Evolutionary conservation across 1,140 invertebrate genomes (phyloP), one percentile per base, ranked within the genome.

Genomic region (Eriocheir sinensis): DNA sequence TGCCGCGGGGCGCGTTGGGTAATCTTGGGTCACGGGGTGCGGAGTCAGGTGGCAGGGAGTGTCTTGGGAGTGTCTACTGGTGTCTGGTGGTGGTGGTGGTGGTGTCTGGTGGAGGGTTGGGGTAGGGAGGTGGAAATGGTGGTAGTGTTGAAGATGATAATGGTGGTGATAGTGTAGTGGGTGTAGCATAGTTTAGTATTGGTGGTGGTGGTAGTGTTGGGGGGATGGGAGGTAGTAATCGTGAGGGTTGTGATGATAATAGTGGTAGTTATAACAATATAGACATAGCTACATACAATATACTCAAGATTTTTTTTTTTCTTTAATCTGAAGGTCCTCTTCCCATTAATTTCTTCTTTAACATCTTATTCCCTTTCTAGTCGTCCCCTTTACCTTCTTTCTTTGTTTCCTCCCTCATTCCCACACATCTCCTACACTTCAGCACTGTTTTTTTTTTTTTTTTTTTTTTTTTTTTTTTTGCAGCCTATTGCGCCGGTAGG

Each of bases 1-100:
- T 93, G 91, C 48, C 41, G 38, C 41, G n/a, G n/a, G 91, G 80
- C 53, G 81, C 60, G 81, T 93, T 93, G 81, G 36, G 80, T 93
- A 85, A 93, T 44, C 60, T 60, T 93, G 30, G 38, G 81, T 93
- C 81, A 86, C 40, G 41, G 40, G 72, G 21, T 15, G 36, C n/a
- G 40, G 89, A 15, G 90, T 81, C 15, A 92, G 90, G 36, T 41
- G 90, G 38, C 38, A n/a, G 41, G 72, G 4, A 36, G 12, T 72
- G 60, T 27, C n/a, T n/a, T 72, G 60, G 12, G 27, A n/a, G 12
- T 72, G 60, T 27, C n/a, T 72, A n/a, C 0, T 72, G 60, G 12
- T 72, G 60, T n/a, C n/a, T 72, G 60, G 1, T 72, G 60, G 6
- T 72, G 60, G 12, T 72, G 60, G 12, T 72, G 60, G 12, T 72